phyloP scores from a whole-genome alignment of 2,797 vertebrate species.

The Semotilus atromaculatus region DNA sequence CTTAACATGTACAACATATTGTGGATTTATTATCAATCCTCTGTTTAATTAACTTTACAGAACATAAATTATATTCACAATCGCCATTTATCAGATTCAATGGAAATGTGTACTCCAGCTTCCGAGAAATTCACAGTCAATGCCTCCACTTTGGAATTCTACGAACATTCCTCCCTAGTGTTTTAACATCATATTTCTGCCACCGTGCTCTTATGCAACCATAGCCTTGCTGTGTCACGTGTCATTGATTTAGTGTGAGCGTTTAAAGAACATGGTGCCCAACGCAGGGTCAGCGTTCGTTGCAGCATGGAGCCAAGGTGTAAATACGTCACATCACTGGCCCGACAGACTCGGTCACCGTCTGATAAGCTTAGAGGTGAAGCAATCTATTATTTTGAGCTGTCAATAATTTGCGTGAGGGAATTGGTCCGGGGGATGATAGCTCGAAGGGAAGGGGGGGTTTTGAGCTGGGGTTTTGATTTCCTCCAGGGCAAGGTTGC shows the following conservation, averaged over 20 bases:
- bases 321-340: slow-evolving; percentile 64
- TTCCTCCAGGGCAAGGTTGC: slow-evolving; percentile 37
- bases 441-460: slow-evolving; percentile 22
- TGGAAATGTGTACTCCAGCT: not conserved
- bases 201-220: not conserved
- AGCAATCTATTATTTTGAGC: slow-evolving; percentile 79
- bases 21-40: not conserved
- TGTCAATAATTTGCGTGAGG: slow-evolving; percentile 79
- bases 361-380: slow-evolving; percentile 78
- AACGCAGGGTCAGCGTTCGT: slow-evolving; percentile 52
- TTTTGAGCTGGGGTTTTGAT: slow-evolving; percentile 19
- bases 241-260: slow-evolving; percentile 46
- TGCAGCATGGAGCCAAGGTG: slow-evolving; percentile 61
- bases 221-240: slow-evolving; percentile 38
- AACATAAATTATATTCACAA: not conserved
- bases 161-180: not conserved
- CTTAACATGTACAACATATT: not conserved
- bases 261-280: not conserved
- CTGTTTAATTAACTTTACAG: not conserved
- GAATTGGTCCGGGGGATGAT: slow-evolving; percentile 48
- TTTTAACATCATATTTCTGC: slow-evolving; percentile 46
- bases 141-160: slow-evolving; percentile 33
- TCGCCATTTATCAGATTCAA: not conserved
- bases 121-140: slow-evolving; percentile 18
- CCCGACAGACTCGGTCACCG: slow-evolving; percentile 64